These are phyloP conservation scores for Cryptomyrus ogoouensis DNA, from an alignment of 2,113 vertebrate genomes.

Conservation along the genomic window DNA sequence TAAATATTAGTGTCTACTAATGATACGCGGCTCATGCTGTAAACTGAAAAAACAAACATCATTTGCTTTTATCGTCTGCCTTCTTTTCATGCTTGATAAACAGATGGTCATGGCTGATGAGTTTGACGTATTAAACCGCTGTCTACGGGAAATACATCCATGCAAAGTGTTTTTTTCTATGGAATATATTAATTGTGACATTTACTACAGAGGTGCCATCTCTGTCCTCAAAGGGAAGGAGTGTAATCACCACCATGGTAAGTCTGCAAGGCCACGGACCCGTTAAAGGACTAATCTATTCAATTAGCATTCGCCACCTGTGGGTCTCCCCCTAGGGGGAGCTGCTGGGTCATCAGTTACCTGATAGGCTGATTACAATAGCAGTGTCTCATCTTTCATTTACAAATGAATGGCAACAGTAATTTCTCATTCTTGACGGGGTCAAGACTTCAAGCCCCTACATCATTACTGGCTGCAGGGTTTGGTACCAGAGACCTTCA, in stretches of 20 bases:
- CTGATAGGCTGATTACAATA: constrained; percentile 6
- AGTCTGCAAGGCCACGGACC: background rate
- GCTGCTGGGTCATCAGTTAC: background rate
- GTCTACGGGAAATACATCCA: constrained; percentile 18
- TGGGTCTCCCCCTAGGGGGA: background rate
- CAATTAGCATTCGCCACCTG: constrained; percentile 7
- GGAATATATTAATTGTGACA: constrained; percentile 33
- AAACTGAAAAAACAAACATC: background rate
- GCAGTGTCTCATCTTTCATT: background rate
- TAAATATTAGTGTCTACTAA: constrained; percentile 2
- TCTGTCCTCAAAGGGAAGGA: constrained; percentile 6
- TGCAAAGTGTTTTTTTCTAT: constrained; percentile 19
- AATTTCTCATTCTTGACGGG: constrained; percentile 13
- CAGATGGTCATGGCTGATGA: constrained; percentile 11
- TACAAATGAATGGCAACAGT: background rate
- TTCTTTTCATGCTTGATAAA: constrained; percentile 18
- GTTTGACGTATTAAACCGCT: background rate
- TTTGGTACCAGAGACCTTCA: background rate
- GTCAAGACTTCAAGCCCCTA: background rate
- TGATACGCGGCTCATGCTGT: background rate
- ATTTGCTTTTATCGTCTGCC: background rate
- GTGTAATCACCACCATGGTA: background rate
- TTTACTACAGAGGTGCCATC: constrained; percentile 24
- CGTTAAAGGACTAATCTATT: constrained; percentile 6
- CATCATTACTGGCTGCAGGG: background rate